Evolutionary conservation across 2,113 vertebrate genomes (phyloP).

Genomic region (Pantherophis guttatus): DNA sequence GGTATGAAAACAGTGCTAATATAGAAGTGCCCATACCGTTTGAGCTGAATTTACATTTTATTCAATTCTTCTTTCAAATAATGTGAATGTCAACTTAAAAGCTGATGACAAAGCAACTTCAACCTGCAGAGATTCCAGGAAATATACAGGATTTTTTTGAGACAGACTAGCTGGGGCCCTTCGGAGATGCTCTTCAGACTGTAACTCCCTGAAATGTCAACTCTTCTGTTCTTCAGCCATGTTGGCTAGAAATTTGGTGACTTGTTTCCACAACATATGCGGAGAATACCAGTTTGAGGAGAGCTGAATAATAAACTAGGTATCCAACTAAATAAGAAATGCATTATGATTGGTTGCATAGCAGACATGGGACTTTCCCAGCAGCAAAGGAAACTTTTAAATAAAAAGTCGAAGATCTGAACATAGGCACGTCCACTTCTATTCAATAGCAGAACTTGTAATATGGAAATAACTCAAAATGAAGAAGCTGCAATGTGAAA

Average conservation of each 20-base stretch:
- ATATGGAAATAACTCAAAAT: not conserved
- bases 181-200: not conserved
- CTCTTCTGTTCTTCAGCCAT: not conserved
- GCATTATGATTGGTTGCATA: not conserved
- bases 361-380: not conserved
- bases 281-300: not conserved
- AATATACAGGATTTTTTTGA: not conserved
- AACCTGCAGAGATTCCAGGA: not conserved
- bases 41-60: not conserved
- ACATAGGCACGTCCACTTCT: not conserved
- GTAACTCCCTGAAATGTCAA: not conserved
- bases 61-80: not conserved
- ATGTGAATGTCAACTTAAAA: not conserved
- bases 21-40: not conserved
- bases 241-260: not conserved
- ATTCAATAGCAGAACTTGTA: not conserved
- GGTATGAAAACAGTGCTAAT: not conserved
- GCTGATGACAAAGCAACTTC: not conserved
- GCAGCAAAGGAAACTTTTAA: not conserved
- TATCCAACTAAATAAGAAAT: not conserved
- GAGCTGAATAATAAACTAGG: not conserved
- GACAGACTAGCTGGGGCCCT: not conserved
- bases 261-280: not conserved
- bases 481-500: not conserved
- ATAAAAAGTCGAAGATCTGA: not conserved